A percentile compares a stretch with the other conserved stretches of the same genome.
These are phyloP conservation scores for Catocala fraxini DNA, from an alignment of 2,888 invertebrate genomes.

Conservation along the genomic window DNA sequence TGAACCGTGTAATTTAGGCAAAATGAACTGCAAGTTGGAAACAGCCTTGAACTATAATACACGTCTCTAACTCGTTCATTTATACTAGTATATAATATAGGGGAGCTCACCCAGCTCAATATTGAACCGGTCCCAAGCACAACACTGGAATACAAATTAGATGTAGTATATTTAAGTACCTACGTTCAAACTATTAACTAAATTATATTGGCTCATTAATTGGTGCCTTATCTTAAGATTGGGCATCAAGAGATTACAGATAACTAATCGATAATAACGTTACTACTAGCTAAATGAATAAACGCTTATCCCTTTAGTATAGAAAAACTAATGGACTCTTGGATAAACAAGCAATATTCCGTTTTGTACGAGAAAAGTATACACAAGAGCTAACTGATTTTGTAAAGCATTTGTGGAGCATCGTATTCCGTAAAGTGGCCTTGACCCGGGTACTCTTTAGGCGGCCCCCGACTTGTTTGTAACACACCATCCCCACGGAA, in stretches of 20 bases:
- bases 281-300: not conserved
- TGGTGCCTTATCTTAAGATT: not conserved
- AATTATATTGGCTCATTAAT: constrained; percentile 2
- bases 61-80: constrained; percentile 5
- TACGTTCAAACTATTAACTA: constrained; percentile 5
- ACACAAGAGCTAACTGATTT: constrained; percentile 39
- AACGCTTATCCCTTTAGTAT: not conserved
- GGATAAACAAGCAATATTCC: constrained; percentile 7
- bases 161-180: not conserved
- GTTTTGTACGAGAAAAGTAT: constrained; percentile 22
- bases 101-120: constrained; percentile 5
- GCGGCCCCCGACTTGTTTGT: constrained; percentile 35
- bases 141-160: constrained; percentile 17
- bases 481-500: constrained; percentile 34
- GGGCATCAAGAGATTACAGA: too few relatives aligned
- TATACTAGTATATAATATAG: constrained; percentile 9
- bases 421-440: constrained; percentile 44
- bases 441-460: constrained; percentile 48
- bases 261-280: too few relatives aligned
- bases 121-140: constrained; percentile 14
- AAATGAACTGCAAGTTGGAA: not conserved
- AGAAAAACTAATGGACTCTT: constrained; percentile 16
- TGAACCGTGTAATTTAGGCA: not conserved
- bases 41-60: constrained; percentile 4
- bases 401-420: constrained; percentile 48